Conservation (phyloP, 2,888 invertebrate genomes). For the Agonopterix subpropinquella region DNA sequence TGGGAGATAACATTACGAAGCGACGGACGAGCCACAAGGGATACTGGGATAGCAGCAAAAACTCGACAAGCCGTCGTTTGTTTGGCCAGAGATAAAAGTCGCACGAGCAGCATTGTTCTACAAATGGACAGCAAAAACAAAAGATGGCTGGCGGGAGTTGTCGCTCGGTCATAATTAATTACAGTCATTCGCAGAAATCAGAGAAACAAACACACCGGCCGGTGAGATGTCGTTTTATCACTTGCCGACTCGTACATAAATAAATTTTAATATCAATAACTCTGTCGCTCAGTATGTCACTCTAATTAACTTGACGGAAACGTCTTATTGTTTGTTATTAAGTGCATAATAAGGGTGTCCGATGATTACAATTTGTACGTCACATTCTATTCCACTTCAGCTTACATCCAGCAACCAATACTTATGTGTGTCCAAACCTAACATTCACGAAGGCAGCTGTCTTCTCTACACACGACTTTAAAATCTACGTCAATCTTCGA, state of each 20-base stretch:
- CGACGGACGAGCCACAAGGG: constrained; percentile 24
- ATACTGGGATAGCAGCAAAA: constrained; percentile 39
- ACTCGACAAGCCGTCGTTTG: constrained; percentile 44
- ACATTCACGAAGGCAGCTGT: too few species aligned
- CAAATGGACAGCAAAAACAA: constrained; percentile 63
- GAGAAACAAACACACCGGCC: constrained; percentile 46
- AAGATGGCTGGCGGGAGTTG: constrained; percentile 32
- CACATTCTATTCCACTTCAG: too few species aligned
- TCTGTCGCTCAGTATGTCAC: constrained; percentile 28
- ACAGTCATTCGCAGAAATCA: constrained; percentile 61
- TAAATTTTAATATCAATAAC: constrained; percentile 47
- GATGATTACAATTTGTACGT: not conserved
- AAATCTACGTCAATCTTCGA: too few species aligned
- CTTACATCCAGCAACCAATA: too few species aligned
- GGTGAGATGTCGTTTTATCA: constrained; percentile 57
- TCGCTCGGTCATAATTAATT: constrained; percentile 60
- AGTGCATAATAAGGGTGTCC: not conserved
- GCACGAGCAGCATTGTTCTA: constrained; percentile 60
- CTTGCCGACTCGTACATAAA: constrained; percentile 48
- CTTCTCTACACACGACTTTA: too few species aligned
- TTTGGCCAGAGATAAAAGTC: constrained; percentile 57
- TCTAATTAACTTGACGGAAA: constrained; percentile 38
- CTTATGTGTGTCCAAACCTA: too few species aligned
- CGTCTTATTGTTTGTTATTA: constrained; percentile 19
- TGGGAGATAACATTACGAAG: constrained; percentile 32